phyloP scores from a whole-genome alignment of 2,888 invertebrate genomes.

The Eristalis arbustorum region DNA sequence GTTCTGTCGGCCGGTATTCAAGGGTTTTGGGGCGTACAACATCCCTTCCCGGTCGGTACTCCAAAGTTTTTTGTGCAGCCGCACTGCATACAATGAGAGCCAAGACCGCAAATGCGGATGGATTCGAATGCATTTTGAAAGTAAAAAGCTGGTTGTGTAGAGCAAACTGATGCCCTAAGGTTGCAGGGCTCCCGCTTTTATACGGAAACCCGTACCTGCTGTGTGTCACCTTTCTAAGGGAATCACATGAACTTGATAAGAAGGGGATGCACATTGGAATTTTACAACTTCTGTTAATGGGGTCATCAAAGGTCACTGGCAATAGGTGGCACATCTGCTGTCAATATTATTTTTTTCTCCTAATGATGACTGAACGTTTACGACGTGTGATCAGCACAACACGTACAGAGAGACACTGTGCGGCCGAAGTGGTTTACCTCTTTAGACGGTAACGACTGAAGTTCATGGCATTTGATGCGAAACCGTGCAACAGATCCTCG shows the following conservation, averaged over 20 bases:
- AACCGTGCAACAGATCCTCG: too few species aligned
- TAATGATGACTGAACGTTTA: not conserved
- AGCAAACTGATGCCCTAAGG: not conserved
- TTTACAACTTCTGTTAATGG: not conserved
- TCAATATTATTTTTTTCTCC: not conserved
- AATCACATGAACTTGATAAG: not conserved
- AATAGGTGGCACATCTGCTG: not conserved
- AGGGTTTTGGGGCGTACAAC: not conserved
- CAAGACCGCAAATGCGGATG: not conserved
- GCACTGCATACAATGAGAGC: not conserved
- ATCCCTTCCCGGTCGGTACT: not conserved
- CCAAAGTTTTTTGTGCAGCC: not conserved
- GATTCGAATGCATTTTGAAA: not conserved
- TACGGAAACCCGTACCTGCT: not conserved
- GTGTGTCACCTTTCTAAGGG: not conserved
- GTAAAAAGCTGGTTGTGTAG: not conserved
- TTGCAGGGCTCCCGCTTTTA: not conserved
- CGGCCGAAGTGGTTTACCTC: not conserved
- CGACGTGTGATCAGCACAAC: not conserved
- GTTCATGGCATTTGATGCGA: too few species aligned
- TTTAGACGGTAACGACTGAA: not conserved
- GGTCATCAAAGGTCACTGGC: not conserved
- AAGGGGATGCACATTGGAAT: not conserved
- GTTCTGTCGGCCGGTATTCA: conserved; percentile 9
- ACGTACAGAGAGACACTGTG: not conserved